Percentiles rank a stretch among this genome's conserved stretches.
phyloP scores from a whole-genome alignment of 2,888 invertebrate genomes.

The Volucella inflata region DNA sequence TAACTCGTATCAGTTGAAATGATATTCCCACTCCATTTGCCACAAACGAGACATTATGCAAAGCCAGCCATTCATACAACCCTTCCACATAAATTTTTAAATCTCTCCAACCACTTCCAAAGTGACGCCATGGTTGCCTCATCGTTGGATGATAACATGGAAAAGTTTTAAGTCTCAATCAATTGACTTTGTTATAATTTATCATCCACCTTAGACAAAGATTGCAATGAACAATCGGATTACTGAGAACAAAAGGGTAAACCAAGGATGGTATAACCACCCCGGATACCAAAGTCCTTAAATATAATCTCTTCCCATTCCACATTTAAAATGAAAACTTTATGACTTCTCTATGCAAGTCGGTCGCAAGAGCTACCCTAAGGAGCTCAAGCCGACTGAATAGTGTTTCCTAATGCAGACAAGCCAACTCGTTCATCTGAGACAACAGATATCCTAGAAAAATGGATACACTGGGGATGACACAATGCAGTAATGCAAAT shows the following conservation, averaged over 20 bases:
- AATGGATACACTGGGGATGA: constrained; percentile 50
- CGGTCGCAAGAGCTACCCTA: constrained; percentile 40
- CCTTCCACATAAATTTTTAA: not conserved
- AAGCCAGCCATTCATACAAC: not conserved
- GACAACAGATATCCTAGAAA: constrained; percentile 37
- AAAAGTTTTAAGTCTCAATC: constrained; percentile 33
- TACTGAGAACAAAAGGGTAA: not conserved
- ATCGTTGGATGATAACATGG: constrained; percentile 3
- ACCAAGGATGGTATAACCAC: not conserved
- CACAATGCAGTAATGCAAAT: constrained; percentile 61
- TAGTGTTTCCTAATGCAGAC: constrained; percentile 30
- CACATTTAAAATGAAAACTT: constrained; percentile 49
- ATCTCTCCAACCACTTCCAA: not conserved
- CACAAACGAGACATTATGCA: no score
- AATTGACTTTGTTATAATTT: constrained; percentile 35
- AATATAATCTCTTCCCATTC: constrained; percentile 21
- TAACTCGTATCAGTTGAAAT: no score
- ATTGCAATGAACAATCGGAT: not conserved
- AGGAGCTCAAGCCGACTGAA: constrained; percentile 43
- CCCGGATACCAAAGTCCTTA: constrained; percentile 39
- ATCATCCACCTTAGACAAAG: constrained; percentile 6
- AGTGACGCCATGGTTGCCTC: not conserved
- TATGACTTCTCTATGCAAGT: constrained; percentile 50
- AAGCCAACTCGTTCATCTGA: no score
- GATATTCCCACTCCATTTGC: no score